A percentile compares a stretch with the other conserved stretches of the same genome.
Evolutionary conservation across 1,140 invertebrate species (phyloP).

Genomic region (Schlechtendalia chinensis): DNA sequence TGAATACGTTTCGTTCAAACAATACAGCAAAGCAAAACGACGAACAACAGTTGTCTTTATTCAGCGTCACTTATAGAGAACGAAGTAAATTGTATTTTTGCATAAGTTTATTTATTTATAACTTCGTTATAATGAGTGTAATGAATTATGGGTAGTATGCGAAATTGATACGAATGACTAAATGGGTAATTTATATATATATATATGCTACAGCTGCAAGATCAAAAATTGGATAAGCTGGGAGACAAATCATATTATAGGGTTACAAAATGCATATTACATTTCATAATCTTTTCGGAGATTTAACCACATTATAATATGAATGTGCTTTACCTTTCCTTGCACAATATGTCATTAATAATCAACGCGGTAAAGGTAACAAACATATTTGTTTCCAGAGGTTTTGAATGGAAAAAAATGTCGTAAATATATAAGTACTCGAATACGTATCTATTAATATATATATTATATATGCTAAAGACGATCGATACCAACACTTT

Average conservation of each 20-base stretch:
- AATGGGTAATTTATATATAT: constrained; percentile 10
- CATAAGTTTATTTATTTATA: not conserved
- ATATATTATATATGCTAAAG: not conserved
- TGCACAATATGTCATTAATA: constrained; percentile 7
- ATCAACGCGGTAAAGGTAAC: not conserved
- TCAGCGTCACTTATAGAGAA: not conserved
- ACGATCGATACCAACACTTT: too few species aligned
- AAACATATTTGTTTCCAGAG: not conserved
- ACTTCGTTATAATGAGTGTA: not conserved
- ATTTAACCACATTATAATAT: constrained; percentile 2
- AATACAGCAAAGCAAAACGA: not conserved
- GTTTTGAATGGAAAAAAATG: not conserved
- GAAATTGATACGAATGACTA: not conserved
- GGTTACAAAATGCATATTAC: not conserved
- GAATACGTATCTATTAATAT: not conserved
- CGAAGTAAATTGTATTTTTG: not conserved
- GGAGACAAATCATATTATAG: not conserved
- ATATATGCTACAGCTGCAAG: not conserved
- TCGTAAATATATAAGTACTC: not conserved
- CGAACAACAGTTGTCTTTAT: not conserved
- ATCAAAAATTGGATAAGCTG: constrained; percentile 3
- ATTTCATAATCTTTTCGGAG: constrained; percentile 7
- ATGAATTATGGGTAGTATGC: not conserved
- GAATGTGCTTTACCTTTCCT: not conserved
- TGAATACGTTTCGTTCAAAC: not conserved